Percentiles rank a stretch among this genome's conserved stretches.
These are phyloP conservation scores for Dallia pectoralis DNA, from an alignment of 2,797 vertebrate species.

Conservation along the genomic window DNA sequence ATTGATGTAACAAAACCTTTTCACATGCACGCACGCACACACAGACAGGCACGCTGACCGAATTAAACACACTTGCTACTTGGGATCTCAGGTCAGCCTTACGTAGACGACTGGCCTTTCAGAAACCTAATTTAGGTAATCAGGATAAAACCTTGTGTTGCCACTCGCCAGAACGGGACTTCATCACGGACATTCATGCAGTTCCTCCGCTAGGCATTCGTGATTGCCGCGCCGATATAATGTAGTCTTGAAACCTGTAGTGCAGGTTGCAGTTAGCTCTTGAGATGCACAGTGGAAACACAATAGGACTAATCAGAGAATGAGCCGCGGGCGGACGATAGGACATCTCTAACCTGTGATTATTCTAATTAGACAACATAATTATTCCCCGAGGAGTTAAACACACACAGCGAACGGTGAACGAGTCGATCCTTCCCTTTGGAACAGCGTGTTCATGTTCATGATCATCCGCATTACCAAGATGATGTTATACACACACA, in stretches of 20 bases:
- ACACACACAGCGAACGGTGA: slow-evolving; percentile 23
- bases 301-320: slow-evolving; percentile 51
- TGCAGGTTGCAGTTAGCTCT: slow-evolving; percentile 22
- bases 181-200: neutral
- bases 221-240: neutral
- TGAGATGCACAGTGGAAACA: slow-evolving; percentile 48
- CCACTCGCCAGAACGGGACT: neutral
- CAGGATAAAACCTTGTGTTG: neutral
- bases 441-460: slow-evolving; percentile 10
- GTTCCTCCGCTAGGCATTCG: neutral
- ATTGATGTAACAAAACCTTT: neutral
- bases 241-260: slow-evolving; percentile 49
- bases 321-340: slow-evolving; percentile 38
- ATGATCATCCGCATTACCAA: neutral
- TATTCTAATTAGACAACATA: slow-evolving; percentile 63
- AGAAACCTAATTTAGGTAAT: neutral
- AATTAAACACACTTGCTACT: neutral
- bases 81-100: neutral
- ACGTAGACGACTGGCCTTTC: neutral
- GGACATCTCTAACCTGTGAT: slow-evolving; percentile 52
- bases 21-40: neutral
- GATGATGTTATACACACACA: neutral
- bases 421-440: slow-evolving; percentile 44
- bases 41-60: too few relatives aligned
- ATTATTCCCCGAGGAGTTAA: slow-evolving; percentile 58